A percentile compares a stretch with the other conserved stretches of the same genome.
Evolutionary conservation across 2,113 vertebrate genomes (phyloP).

Genomic region (Urocynchramus pylzowi): DNA sequence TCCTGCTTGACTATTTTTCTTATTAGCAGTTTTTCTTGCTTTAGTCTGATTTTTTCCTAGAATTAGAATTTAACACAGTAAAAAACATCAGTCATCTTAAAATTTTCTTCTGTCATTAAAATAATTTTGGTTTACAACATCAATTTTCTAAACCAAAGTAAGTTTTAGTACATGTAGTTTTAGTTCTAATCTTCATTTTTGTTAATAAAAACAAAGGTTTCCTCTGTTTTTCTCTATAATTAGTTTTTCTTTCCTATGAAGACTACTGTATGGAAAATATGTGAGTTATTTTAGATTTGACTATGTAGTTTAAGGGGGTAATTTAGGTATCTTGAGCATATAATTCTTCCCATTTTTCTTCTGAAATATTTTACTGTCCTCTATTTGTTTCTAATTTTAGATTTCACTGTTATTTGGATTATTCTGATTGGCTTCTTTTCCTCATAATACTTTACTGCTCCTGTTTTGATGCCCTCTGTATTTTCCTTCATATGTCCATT

Average conservation of each 20-base stretch:
- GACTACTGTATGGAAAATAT: background rate
- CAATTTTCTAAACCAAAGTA: background rate
- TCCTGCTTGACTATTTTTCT: background rate
- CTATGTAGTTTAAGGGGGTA: background rate
- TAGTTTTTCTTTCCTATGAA: background rate
- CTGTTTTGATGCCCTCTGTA: background rate
- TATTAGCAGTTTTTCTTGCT: background rate
- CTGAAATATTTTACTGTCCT: background rate
- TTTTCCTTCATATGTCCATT: conserved; percentile 13
- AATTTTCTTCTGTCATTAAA: background rate
- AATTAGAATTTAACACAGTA: background rate
- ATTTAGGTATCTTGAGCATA: background rate
- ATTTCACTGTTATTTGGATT: background rate
- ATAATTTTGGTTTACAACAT: background rate
- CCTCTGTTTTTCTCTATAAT: background rate
- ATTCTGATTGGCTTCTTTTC: background rate
- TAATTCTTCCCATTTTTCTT: background rate
- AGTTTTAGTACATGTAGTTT: background rate
- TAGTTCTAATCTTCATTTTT: background rate
- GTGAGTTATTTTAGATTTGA: background rate
- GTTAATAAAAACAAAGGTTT: background rate
- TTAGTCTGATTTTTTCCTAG: background rate
- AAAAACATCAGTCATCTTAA: background rate
- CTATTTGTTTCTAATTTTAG: background rate
- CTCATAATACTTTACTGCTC: background rate